These are phyloP conservation scores for Pelodiscus sinensis DNA, from an alignment of 2,113 vertebrate genomes.

Conservation along the genomic window DNA sequence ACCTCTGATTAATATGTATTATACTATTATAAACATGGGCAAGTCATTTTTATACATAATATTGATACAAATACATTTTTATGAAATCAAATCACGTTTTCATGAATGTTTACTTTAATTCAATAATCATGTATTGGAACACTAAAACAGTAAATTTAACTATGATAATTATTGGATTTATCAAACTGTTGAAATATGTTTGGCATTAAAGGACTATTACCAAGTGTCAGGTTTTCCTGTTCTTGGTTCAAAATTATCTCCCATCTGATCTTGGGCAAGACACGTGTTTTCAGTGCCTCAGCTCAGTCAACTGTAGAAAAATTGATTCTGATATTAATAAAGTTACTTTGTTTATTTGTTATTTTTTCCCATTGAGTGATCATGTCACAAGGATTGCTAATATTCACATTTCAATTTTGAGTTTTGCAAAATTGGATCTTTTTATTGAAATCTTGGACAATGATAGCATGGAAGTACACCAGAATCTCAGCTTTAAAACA, in stretches of 20 bases:
- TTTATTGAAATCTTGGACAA: not conserved
- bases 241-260: not conserved
- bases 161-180: not conserved
- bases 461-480: not conserved
- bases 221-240: not conserved
- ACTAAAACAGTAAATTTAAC: not conserved
- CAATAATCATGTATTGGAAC: not conserved
- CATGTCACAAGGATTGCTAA: not conserved
- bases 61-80: slow-evolving; percentile 43
- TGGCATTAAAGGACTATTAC: not conserved
- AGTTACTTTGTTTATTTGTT: not conserved
- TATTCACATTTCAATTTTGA: not conserved
- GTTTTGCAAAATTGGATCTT: not conserved
- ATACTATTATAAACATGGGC: slow-evolving; percentile 6
- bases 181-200: not conserved
- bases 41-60: not conserved
- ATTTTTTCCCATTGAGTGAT: not conserved
- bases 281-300: not conserved
- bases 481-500: not conserved
- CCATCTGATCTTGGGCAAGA: not conserved
- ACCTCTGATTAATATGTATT: slow-evolving; percentile 56
- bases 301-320: not conserved
- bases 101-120: not conserved
- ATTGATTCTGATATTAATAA: not conserved
- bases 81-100: not conserved